These are phyloP conservation scores for Galeopterus variegatus DNA, from an alignment of 2,113 vertebrate genomes.

Conservation along the genomic window DNA sequence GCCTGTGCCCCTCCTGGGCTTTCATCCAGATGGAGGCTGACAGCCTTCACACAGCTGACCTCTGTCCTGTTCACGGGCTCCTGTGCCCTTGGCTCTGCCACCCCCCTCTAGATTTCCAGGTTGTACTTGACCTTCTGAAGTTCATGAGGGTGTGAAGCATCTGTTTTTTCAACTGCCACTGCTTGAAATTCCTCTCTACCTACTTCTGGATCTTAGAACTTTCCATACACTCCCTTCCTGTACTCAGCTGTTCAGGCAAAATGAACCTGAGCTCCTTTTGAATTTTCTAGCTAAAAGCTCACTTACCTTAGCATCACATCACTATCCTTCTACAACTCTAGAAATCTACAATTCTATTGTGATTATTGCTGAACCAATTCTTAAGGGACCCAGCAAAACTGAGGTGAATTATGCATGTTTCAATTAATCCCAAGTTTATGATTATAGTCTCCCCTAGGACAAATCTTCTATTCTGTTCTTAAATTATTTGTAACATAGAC, in stretches of 20 bases:
- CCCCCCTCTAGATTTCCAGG: not conserved
- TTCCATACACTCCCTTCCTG: not conserved
- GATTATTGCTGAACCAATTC: not conserved
- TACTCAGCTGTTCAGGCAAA: not conserved
- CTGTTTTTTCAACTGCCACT: not conserved
- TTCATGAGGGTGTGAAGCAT: not conserved
- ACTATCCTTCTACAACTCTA: not conserved
- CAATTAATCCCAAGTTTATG: not conserved
- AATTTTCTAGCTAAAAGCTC: not conserved
- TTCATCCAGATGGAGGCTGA: not conserved
- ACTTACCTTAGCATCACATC: not conserved
- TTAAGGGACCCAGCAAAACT: not conserved
- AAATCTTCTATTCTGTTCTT: not conserved
- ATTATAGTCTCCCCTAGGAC: not conserved
- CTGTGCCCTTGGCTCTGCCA: not conserved
- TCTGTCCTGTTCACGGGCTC: not conserved
- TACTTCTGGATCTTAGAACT: not conserved
- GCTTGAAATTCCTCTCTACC: not conserved
- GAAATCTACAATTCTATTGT: not conserved
- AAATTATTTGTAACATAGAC: not conserved
- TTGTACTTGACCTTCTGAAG: not conserved
- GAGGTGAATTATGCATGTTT: not conserved
- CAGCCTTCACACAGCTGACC: not conserved
- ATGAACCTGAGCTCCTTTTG: not conserved
- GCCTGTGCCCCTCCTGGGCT: rapidly evolving